Conservation (phyloP, 2,888 invertebrate species). For the Pristionchus japonicus region DNA sequence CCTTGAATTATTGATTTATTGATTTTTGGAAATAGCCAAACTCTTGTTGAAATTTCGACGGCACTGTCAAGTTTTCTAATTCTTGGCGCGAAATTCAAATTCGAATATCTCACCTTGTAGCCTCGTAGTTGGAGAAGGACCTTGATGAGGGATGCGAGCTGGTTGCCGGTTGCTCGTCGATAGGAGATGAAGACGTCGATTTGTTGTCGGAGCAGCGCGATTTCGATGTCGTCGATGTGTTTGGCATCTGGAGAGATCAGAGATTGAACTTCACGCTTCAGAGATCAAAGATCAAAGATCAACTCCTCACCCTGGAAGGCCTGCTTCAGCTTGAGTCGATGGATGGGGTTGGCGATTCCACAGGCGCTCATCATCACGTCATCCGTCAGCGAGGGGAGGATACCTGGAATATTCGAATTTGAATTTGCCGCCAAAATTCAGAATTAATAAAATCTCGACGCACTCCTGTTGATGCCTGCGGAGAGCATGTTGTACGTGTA, state of each 20-base stretch:
- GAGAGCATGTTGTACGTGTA: constrained; percentile 97
- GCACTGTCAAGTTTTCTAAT: neutral
- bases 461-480: constrained; percentile 88
- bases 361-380: constrained; percentile 93
- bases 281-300: neutral
- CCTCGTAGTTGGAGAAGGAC: constrained; percentile 95
- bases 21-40: neutral
- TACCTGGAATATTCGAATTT: constrained; percentile 69
- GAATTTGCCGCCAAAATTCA: neutral
- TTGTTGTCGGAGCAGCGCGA: constrained; percentile 79
- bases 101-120: constrained; percentile 77
- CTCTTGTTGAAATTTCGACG: neutral
- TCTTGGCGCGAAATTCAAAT: neutral
- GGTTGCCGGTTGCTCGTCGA: constrained; percentile 91
- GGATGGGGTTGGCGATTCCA: constrained; percentile 92
- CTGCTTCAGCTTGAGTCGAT: constrained; percentile 90
- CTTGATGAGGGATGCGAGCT: constrained; percentile 81
- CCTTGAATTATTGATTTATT: constrained; percentile 53
- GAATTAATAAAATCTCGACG: neutral
- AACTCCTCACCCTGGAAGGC: constrained; percentile 83
- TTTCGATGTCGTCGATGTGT: constrained; percentile 74
- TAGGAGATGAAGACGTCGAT: constrained; percentile 98
- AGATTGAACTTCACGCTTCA: neutral
- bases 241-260: constrained; percentile 62
- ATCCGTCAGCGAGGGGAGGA: constrained; percentile 86